Evolutionary conservation across 2,797 vertebrate species (phyloP).

Genomic region (Euphonia xanthogaster): DNA sequence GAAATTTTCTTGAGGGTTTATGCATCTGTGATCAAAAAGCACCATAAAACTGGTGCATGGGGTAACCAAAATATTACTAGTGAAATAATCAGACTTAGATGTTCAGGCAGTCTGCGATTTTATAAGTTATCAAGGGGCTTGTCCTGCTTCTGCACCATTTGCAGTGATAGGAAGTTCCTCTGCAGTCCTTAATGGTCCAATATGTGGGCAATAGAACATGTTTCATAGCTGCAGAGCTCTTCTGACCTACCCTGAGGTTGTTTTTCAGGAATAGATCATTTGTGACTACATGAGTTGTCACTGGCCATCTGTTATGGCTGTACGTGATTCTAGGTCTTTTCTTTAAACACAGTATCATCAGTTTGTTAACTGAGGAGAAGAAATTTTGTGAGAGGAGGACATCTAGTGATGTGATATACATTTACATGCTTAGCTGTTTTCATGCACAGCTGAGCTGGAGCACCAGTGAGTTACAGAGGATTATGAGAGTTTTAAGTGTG

Average conservation of each 20-base stretch:
- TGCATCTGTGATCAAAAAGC: background rate
- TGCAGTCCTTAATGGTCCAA: background rate
- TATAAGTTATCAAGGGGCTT: background rate
- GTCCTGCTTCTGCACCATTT: background rate
- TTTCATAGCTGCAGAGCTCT: background rate
- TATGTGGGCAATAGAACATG: fast-evolving
- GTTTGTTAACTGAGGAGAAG: background rate
- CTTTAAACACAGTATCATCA: background rate
- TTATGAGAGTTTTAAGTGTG: background rate
- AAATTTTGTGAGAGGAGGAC: slow-evolving; percentile 58
- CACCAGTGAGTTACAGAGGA: background rate
- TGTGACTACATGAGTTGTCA: background rate
- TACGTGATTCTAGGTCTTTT: background rate
- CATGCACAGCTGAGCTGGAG: background rate
- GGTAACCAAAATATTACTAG: background rate
- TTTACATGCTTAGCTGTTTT: background rate
- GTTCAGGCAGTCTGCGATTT: fast-evolving
- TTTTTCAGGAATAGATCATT: background rate
- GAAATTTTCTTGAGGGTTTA: background rate
- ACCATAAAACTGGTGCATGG: fast-evolving
- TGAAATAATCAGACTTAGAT: background rate
- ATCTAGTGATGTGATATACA: slow-evolving; percentile 54
- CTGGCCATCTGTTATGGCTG: background rate
- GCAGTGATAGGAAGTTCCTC: background rate
- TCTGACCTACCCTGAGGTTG: background rate